phyloP scores from a whole-genome alignment of 2,888 invertebrate species.

The Osedax frankpressi region DNA sequence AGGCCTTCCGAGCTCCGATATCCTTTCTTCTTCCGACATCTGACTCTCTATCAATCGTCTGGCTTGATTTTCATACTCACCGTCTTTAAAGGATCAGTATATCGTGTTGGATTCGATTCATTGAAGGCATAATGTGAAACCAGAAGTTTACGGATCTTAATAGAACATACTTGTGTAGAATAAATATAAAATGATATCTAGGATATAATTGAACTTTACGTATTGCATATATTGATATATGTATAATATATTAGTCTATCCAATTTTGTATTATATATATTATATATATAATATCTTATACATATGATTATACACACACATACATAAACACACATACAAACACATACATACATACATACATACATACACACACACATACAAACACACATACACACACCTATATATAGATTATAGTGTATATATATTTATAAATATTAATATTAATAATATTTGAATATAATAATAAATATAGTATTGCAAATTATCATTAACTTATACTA shows the following conservation, averaged over 20 bases:
- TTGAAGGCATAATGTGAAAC: too few species aligned
- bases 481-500: too few species aligned
- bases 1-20: conserved; percentile 66
- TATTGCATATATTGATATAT: too few species aligned
- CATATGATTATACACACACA: neutral
- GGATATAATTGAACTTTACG: too few species aligned
- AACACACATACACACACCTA: neutral
- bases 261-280: neutral
- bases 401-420: too few species aligned
- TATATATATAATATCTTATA: neutral
- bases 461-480: too few species aligned
- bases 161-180: too few species aligned
- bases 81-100: neutral
- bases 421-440: too few species aligned
- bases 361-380: neutral
- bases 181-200: too few species aligned
- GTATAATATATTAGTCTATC: too few species aligned
- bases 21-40: conserved; percentile 36
- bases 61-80: neutral
- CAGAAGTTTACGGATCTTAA: too few species aligned
- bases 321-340: conserved; percentile 20
- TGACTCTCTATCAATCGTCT: neutral
- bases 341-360: conserved; percentile 19
- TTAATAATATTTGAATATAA: too few species aligned
- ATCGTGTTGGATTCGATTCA: neutral